phyloP scores from a whole-genome alignment of 2,113 vertebrate genomes.

The Psettodes erumei region DNA sequence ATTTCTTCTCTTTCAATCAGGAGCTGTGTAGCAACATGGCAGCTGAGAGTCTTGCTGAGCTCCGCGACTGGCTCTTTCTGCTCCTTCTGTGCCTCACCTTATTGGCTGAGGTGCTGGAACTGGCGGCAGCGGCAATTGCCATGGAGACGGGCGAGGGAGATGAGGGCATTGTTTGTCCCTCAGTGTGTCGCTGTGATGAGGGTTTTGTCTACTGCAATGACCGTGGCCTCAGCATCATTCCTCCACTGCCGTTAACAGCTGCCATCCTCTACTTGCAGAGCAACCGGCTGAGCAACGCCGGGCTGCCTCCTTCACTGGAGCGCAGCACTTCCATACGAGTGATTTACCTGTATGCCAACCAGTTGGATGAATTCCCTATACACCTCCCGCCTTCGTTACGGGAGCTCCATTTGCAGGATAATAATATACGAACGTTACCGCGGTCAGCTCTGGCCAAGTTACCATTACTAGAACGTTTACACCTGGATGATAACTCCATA shows the following conservation, averaged over 20 bases:
- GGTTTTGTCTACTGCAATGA: slow-evolving; percentile 97
- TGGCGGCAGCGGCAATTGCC: slow-evolving; percentile 83
- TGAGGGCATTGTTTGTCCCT: slow-evolving; percentile 86
- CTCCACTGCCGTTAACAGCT: slow-evolving; percentile 87
- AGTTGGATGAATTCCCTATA: slow-evolving; percentile 90
- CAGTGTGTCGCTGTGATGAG: slow-evolving; percentile 91
- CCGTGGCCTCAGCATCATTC: slow-evolving; percentile 90
- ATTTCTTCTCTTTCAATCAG: slow-evolving; percentile 61
- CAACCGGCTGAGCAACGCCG: slow-evolving; percentile 91
- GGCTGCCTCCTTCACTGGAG: slow-evolving; percentile 87
- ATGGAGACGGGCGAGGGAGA: slow-evolving; percentile 83
- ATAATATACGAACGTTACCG: slow-evolving; percentile 91
- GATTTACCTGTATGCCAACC: slow-evolving; percentile 94
- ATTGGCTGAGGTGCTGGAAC: slow-evolving; percentile 89
- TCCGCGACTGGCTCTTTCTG: slow-evolving; percentile 92
- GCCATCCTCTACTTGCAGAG: slow-evolving; percentile 97
- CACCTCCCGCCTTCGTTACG: slow-evolving; percentile 89
- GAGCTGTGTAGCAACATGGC: slow-evolving; percentile 81
- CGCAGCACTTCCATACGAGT: slow-evolving; percentile 86
- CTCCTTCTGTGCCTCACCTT: slow-evolving; percentile 91
- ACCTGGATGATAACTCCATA: slow-evolving; percentile 96
- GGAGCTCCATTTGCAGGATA: slow-evolving; percentile 96
- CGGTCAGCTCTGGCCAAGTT: slow-evolving; percentile 87
- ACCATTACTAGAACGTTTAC: slow-evolving; percentile 92
- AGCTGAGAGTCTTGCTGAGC: slow-evolving; percentile 86